Evolutionary conservation across 2,797 vertebrate species (phyloP), one percentile per base, ranked within the genome.

Genomic region (Micropoecilia bifurca): DNA sequence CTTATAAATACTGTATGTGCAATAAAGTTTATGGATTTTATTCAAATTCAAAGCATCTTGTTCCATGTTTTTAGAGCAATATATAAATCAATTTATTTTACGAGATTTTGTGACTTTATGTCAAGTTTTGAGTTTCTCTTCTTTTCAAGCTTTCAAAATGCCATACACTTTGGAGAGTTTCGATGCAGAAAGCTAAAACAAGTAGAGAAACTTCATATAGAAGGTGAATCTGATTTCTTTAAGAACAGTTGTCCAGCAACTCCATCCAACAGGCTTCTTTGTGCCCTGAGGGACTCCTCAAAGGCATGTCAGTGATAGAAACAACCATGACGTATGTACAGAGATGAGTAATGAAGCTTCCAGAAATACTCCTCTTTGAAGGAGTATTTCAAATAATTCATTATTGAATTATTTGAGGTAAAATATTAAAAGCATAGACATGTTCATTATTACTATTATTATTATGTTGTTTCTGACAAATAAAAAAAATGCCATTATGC

Each of bases 401-500:
- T 20, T 66, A 14, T 43, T 0, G 8, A 59, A 79, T 76, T 74
- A 4, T 76, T 6, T 3, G 4, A 45, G 41, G 4, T 33, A 18
- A 39, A 41, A 10, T 66, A 28, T 80, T 63, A 22, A 43, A 25
- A 50, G 33, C 28, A 57, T 28, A 74, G 43, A 45, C 75, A 12
- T 3, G 0, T 16, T 2, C 8, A 46, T 69, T 63, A 36, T 80
- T 79, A 73, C 5, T 39, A 39, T 39, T 39, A 39, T 39, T 39
- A 39, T 28, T 10, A 57, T 30, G 36, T 78, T n/a, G 12, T 77
- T 84, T 75, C 74, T 86, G 83, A 90, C 85, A 20, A 80, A 48
- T 75, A 61, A 87, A 88, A 81, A 50, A 50, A 50, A 86, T 75
- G 77, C 72, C 39, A 36, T 83, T 89, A 87, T 81, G 85, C 79